Percentiles rank a stretch among this genome's conserved stretches.
Conservation (phyloP, 2,888 invertebrate species). For the Salticus scenicus region DNA sequence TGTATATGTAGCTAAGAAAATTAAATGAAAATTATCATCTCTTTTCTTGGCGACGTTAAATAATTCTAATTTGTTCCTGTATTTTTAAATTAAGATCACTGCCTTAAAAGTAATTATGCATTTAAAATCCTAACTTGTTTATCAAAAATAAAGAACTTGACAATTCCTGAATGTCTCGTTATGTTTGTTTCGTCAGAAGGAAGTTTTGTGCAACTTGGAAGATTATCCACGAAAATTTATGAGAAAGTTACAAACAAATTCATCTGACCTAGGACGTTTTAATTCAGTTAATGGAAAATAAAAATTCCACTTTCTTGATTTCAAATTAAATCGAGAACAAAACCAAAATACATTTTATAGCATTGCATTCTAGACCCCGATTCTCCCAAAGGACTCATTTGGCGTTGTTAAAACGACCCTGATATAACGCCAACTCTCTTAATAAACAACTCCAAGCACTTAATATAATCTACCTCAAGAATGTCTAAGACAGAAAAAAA, state of each 20-base stretch:
- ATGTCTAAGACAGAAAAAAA: not conserved
- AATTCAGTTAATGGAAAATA: not conserved
- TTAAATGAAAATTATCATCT: too few species aligned
- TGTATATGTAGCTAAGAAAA: too few species aligned
- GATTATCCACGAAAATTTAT: conserved; percentile 3
- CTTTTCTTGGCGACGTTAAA: too few species aligned
- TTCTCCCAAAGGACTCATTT: not conserved
- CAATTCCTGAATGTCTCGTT: not conserved
- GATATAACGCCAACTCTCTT: conserved; percentile 41
- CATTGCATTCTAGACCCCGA: not conserved
- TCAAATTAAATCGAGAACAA: not conserved
- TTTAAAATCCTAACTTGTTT: too few species aligned
- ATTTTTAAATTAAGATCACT: too few species aligned
- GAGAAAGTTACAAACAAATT: not conserved
- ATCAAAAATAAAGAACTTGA: not conserved
- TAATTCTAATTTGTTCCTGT: too few species aligned
- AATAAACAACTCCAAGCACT: conserved; percentile 54
- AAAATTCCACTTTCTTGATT: not conserved
- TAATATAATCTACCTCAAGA: conserved; percentile 44
- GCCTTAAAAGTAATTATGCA: too few species aligned
- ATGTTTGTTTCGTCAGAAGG: not conserved
- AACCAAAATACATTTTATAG: not conserved
- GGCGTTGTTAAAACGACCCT: conserved; percentile 25
- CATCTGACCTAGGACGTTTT: not conserved
- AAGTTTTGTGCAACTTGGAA: not conserved